These are phyloP conservation scores for Actenoides lindsayi DNA, from an alignment of 2,113 vertebrate genomes.

Conservation along the genomic window DNA sequence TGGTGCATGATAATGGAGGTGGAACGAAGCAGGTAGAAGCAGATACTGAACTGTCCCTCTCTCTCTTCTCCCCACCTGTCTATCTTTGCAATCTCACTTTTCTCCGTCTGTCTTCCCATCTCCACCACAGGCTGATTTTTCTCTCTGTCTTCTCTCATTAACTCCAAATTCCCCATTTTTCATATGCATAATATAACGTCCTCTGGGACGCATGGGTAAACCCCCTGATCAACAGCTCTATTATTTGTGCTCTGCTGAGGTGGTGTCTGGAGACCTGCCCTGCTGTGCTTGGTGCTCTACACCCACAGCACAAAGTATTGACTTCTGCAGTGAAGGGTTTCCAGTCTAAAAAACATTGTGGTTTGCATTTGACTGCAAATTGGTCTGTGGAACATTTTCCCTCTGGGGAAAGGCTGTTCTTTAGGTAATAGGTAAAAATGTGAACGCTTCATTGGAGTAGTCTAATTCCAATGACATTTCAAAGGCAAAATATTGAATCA, in stretches of 20 bases:
- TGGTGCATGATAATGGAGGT: slow-evolving; percentile 36
- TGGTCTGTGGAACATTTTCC: slow-evolving; percentile 13
- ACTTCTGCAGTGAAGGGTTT: neutral
- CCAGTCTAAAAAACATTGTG: neutral
- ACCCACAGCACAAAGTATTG: neutral
- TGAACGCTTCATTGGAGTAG: slow-evolving; percentile 30
- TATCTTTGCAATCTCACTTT: slow-evolving; percentile 39
- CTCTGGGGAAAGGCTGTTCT: neutral
- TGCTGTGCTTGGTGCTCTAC: neutral
- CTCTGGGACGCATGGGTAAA: neutral
- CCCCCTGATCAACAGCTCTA: neutral
- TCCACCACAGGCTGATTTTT: neutral
- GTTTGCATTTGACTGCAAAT: neutral
- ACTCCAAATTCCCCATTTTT: slow-evolving; percentile 14
- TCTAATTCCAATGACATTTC: slow-evolving; percentile 51
- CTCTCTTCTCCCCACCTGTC: neutral
- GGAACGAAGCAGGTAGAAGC: neutral
- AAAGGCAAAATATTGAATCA: slow-evolving; percentile 60
- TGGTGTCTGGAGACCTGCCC: neutral
- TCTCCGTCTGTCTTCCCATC: neutral
- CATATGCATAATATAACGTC: neutral
- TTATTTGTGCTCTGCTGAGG: neutral
- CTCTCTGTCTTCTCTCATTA: slow-evolving; percentile 7
- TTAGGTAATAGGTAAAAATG: slow-evolving; percentile 46
- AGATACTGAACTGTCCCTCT: neutral